Evolutionary conservation across 1,140 invertebrate species (phyloP).

Genomic region (Hycleus cichorii): DNA sequence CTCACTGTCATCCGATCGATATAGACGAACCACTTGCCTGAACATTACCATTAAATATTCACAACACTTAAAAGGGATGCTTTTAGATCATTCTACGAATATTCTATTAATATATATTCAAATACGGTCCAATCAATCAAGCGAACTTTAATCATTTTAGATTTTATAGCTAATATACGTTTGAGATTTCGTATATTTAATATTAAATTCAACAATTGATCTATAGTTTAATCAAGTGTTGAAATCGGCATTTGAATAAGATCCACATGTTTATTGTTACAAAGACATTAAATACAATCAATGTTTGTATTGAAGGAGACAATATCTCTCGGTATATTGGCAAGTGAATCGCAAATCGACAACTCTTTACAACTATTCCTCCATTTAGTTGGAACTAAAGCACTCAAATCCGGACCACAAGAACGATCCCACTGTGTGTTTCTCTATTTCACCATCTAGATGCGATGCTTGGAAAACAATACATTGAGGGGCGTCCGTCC

Average conservation of each 20-base stretch:
- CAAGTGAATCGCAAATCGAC: conserved; percentile 3
- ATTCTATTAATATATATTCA: conserved; percentile 22
- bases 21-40: conserved; percentile 14
- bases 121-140: conserved; percentile 17
- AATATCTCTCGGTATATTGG: conserved; percentile 6
- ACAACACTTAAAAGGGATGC: conserved; percentile 27
- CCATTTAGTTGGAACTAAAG: neutral
- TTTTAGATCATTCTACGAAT: conserved; percentile 21
- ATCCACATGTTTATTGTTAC: neutral
- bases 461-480: neutral
- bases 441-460: too few species aligned
- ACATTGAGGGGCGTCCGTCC: neutral
- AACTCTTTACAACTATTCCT: conserved; percentile 2
- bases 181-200: too few species aligned
- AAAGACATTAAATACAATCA: conserved; percentile 9
- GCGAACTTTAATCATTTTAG: conserved; percentile 9
- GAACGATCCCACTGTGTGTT: neutral
- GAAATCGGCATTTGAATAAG: too few species aligned
- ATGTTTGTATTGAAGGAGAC: conserved; percentile 1
- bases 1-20: conserved; percentile 1
- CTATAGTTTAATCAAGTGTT: too few species aligned
- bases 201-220: too few species aligned
- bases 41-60: conserved; percentile 24
- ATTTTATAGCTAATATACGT: neutral
- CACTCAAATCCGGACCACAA: conserved; percentile 4